phyloP scores from a whole-genome alignment of 2,113 vertebrate species.

The Ophthalmolycus amberensis region DNA sequence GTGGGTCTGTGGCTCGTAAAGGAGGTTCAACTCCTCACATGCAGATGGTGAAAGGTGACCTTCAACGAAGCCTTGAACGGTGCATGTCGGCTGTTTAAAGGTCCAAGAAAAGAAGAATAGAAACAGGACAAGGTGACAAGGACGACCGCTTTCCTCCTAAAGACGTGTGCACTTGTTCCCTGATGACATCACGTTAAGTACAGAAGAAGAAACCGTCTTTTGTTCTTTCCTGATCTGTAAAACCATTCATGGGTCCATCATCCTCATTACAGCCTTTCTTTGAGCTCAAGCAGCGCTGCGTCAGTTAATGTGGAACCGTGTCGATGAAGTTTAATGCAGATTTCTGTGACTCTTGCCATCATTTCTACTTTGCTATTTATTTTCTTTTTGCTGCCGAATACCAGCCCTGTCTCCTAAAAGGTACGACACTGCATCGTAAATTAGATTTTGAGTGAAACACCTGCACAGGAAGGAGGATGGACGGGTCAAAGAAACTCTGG shows the following conservation, averaged over 20 bases:
- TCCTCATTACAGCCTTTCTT: background rate
- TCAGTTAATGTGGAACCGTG: slow-evolving; percentile 18
- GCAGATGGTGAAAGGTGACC: slow-evolving; percentile 6
- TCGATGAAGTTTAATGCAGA: slow-evolving; percentile 25
- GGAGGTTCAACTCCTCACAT: background rate
- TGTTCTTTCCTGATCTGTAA: background rate
- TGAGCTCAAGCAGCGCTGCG: background rate
- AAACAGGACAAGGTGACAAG: slow-evolving; percentile 39
- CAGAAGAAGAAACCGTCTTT: background rate
- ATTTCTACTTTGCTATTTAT: background rate
- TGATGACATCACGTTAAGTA: background rate
- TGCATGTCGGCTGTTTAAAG: too few relatives aligned
- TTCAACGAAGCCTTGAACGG: background rate
- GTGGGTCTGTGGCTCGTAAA: background rate
- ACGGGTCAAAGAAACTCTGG: too few relatives aligned
- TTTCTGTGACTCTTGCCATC: background rate
- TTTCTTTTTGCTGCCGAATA: too few relatives aligned
- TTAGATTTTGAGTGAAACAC: too few relatives aligned
- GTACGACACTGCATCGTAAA: too few relatives aligned
- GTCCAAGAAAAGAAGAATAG: background rate
- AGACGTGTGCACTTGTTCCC: background rate
- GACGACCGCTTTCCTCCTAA: background rate
- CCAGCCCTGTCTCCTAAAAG: too few relatives aligned
- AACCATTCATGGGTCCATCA: background rate
- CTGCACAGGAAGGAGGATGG: too few relatives aligned